Percentiles rank a stretch among this genome's conserved stretches.
These are phyloP conservation scores for Aethes cnicana DNA, from an alignment of 2,888 invertebrate species.

Conservation along the genomic window DNA sequence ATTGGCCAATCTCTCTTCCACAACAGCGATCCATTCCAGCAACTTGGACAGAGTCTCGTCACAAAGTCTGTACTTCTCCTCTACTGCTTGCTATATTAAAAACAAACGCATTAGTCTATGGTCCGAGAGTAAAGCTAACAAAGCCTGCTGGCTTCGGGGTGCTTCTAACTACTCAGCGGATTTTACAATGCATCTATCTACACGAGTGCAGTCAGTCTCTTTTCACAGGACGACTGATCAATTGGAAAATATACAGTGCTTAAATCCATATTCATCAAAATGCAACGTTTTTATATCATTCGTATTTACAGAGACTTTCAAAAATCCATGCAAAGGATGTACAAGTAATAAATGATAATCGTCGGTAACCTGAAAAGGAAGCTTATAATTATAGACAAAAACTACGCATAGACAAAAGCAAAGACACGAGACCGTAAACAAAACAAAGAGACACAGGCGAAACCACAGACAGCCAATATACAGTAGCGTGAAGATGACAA, in stretches of 20 bases:
- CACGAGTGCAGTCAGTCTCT: slow-evolving; percentile 43
- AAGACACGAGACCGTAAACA: slow-evolving; percentile 50
- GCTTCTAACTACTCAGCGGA: slow-evolving; percentile 44
- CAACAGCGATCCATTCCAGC: slow-evolving; percentile 92
- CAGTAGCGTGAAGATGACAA: slow-evolving; percentile 63
- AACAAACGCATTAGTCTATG: slow-evolving; percentile 43
- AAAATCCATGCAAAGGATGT: slow-evolving; percentile 34
- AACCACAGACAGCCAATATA: slow-evolving; percentile 59
- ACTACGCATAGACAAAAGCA: slow-evolving; percentile 66
- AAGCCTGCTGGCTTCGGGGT: slow-evolving; percentile 36
- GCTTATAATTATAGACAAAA: slow-evolving; percentile 48
- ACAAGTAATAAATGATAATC: slow-evolving; percentile 9
- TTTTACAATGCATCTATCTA: slow-evolving; percentile 51
- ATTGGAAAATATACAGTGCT: slow-evolving; percentile 30
- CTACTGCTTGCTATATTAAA: slow-evolving; percentile 92
- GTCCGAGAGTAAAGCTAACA: slow-evolving; percentile 33
- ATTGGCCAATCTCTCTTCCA: slow-evolving; percentile 91
- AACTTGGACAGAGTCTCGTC: slow-evolving; percentile 93
- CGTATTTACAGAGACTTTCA: slow-evolving; percentile 26
- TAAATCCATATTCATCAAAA: slow-evolving; percentile 23
- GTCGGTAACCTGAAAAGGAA: slow-evolving; percentile 50
- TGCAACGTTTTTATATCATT: slow-evolving; percentile 30
- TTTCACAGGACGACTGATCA: slow-evolving; percentile 31
- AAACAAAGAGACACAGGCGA: slow-evolving; percentile 50
- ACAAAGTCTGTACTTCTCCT: slow-evolving; percentile 96